Evolutionary conservation across 2,888 invertebrate species (phyloP).

Genomic region (Ligdia adustata): DNA sequence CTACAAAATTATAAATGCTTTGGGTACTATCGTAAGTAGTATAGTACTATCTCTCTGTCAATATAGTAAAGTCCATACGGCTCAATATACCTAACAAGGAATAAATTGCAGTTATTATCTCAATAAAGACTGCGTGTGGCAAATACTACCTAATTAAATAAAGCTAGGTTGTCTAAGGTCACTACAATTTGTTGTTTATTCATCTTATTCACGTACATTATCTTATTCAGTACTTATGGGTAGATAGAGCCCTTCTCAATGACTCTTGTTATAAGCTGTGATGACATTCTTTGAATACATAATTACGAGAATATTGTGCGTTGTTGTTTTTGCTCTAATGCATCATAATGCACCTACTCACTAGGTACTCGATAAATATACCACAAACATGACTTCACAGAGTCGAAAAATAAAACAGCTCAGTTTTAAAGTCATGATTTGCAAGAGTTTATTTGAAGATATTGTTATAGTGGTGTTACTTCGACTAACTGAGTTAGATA

Average conservation of each 20-base stretch:
- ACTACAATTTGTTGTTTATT: constrained; percentile 17
- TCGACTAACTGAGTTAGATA: no score
- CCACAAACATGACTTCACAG: no score
- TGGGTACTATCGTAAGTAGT: no score
- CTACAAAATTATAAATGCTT: no score
- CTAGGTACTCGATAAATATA: no score
- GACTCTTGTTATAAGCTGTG: constrained; percentile 13
- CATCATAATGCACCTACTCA: neutral
- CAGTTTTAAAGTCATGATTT: no score
- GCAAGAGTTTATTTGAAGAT: no score
- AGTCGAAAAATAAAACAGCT: no score
- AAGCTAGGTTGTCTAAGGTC: constrained; percentile 4
- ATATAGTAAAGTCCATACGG: no score
- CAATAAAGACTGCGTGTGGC: constrained; percentile 16
- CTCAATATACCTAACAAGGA: neutral
- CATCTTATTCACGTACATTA: constrained; percentile 6
- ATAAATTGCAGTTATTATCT: constrained; percentile 21
- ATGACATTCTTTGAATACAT: constrained; percentile 22
- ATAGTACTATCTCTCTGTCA: no score
- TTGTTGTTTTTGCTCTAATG: constrained; percentile 12
- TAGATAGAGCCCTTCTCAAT: constrained; percentile 12
- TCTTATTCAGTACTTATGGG: neutral
- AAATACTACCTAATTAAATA: constrained; percentile 11
- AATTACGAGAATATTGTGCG: constrained; percentile 9
- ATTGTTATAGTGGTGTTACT: no score